Evolutionary conservation across 2,113 vertebrate species (phyloP), one percentile per base, ranked within the genome.

Genomic region (Caretta caretta): DNA sequence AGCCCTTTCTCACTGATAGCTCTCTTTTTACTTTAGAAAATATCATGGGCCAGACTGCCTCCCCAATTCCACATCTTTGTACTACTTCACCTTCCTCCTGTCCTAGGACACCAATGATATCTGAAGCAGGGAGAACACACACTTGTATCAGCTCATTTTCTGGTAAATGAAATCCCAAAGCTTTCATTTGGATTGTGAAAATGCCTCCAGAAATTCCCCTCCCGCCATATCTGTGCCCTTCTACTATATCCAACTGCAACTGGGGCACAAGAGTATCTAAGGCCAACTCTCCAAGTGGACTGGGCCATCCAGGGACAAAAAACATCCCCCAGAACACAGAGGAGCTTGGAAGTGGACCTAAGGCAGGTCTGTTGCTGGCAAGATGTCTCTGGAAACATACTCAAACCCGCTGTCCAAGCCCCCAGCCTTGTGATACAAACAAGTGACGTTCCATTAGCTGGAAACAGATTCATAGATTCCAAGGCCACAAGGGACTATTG

Each of bases 181-280:
- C 69, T 86, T 95, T 56, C 88, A 56, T n/a, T 84, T 90, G 94
- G 56, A 49, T 92, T 88, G 65, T n/a, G 80, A 25, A 90, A 97
- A 78, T 6, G 29, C 72, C 65, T 48, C 46, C 0, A 0, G 85
- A 83, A 93, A 96, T 94, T 90, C 89, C 83, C 5, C 65, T 20
- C 35, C 16, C 35, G 6, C 17, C 16, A 69, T 19, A 69, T 69
- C 31, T 69, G 31, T n/a, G 35, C 65, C 62, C 35, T 25, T 69
- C 27, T 16, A 69, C 16, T n/a, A 69, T 19, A n/a, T 10, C 17
- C 65, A 69, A 8, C 14, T 35, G n/a, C 65, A 69, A 25, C 65
- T 69, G 14, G 12, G 35, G 65, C 35, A 69, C 35, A n/a, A 69
- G 31, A n/a, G 8, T n/a, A n/a, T 69, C 31, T 69, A 35, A 69